These are phyloP conservation scores for Cabera pusaria DNA, from an alignment of 2,888 invertebrate genomes.

Conservation along the genomic window DNA sequence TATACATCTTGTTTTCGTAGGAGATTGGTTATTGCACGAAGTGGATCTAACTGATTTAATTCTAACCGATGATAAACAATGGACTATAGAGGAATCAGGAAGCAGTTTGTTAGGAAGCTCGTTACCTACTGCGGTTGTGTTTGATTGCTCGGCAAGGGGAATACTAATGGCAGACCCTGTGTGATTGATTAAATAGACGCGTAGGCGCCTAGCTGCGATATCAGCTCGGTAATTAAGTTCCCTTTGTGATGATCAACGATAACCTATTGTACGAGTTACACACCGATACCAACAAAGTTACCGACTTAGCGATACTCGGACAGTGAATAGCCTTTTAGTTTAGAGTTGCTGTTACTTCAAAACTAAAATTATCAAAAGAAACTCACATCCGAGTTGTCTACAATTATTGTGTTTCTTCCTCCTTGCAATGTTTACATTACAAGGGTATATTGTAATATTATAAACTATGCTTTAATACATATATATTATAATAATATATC, in stretches of 20 bases:
- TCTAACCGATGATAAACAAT: not conserved
- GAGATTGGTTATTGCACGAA: not conserved
- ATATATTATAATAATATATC: too few species aligned
- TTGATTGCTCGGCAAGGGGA: slow-evolving; percentile 51
- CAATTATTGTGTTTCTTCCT: too few species aligned
- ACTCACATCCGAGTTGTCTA: too few species aligned
- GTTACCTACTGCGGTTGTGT: slow-evolving; percentile 43
- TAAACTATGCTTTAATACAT: too few species aligned
- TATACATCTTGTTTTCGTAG: not conserved
- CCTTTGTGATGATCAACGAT: slow-evolving; percentile 16
- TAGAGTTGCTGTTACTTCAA: too few species aligned
- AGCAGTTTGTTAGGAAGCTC: slow-evolving; percentile 41
- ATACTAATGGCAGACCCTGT: slow-evolving; percentile 46
- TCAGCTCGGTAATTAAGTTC: slow-evolving; percentile 19
- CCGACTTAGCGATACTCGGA: too few species aligned
- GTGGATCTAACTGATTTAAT: too few species aligned
- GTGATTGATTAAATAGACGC: slow-evolving; percentile 41
- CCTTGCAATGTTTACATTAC: too few species aligned
- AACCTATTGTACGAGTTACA: slow-evolving; percentile 4
- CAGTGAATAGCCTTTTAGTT: too few species aligned
- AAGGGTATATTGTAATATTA: too few species aligned
- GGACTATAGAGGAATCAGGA: slow-evolving; percentile 10
- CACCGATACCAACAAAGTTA: too few species aligned
- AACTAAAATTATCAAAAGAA: too few species aligned
- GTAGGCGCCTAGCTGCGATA: slow-evolving; percentile 14